Percentiles rank a stretch among this genome's conserved stretches.
Evolutionary conservation across 1,140 invertebrate species (phyloP).

Genomic region (Scylla paramamosain): DNA sequence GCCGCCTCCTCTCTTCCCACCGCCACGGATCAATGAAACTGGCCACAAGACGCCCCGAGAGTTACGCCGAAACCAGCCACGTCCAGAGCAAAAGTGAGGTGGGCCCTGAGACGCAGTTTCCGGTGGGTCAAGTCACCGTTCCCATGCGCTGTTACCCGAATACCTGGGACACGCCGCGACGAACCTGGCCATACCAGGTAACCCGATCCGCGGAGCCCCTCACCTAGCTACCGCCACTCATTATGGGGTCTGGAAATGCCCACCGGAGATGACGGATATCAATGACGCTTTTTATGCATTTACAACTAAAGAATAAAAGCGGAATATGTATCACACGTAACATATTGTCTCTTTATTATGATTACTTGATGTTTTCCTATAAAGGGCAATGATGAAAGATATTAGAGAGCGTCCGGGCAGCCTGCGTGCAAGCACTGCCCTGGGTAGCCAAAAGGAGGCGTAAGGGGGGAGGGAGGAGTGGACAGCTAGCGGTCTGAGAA

Average conservation of each 20-base stretch:
- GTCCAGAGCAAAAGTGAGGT: slow-evolving; percentile 6
- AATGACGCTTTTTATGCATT: not conserved
- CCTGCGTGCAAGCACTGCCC: not conserved
- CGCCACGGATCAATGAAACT: slow-evolving; percentile 50
- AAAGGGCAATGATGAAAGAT: not conserved
- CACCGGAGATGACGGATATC: not conserved
- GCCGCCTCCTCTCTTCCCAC: not conserved
- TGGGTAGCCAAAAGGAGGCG: not conserved
- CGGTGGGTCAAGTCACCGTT: slow-evolving; percentile 47
- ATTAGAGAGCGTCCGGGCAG: not conserved
- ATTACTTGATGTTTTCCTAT: not conserved
- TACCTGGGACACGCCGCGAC: slow-evolving; percentile 48
- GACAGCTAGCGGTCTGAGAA: slow-evolving; percentile 46
- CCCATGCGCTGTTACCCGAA: slow-evolving; percentile 67
- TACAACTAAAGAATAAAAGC: not conserved
- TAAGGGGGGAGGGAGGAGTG: not conserved
- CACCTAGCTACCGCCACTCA: not conserved
- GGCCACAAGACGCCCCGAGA: slow-evolving; percentile 4
- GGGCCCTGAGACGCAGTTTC: slow-evolving; percentile 48
- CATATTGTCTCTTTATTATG: too few species aligned
- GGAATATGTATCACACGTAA: not conserved
- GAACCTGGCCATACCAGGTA: slow-evolving; percentile 40
- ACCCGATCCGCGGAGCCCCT: slow-evolving; percentile 48
- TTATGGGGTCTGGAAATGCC: not conserved
- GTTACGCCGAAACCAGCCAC: slow-evolving; percentile 18